Percentiles rank a stretch among this genome's conserved stretches.
phyloP scores from a whole-genome alignment of 2,797 vertebrate species.

The Takifugu ocellatus region DNA sequence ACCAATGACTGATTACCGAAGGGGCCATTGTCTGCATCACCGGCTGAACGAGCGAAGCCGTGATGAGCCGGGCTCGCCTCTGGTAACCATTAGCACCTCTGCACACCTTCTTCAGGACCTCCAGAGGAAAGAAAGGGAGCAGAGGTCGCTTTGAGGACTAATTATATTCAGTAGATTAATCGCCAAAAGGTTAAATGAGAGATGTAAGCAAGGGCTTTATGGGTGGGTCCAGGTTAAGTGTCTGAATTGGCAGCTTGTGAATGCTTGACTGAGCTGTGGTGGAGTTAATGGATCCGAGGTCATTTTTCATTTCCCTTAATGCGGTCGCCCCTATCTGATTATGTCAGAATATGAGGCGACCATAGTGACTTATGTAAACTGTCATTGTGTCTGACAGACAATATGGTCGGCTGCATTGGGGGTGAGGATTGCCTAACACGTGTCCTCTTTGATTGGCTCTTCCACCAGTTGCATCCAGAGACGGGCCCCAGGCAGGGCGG shows the following conservation, averaged over 20 bases:
- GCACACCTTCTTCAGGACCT: constrained; percentile 53
- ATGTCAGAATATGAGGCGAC: constrained; percentile 18
- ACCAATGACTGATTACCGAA: constrained; percentile 64
- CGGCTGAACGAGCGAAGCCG: constrained; percentile 47
- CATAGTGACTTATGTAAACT: constrained; percentile 29
- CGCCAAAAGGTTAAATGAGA: constrained; percentile 52
- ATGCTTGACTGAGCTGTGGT: constrained; percentile 57
- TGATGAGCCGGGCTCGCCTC: constrained; percentile 56
- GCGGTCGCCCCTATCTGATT: constrained; percentile 36
- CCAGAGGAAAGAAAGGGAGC: constrained; percentile 28
- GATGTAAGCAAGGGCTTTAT: constrained; percentile 33
- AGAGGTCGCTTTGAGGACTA: constrained; percentile 50
- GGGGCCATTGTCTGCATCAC: constrained; percentile 56
- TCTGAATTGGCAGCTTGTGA: constrained; percentile 47
- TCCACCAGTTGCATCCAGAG: constrained; percentile 84
- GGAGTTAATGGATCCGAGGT: constrained; percentile 45
- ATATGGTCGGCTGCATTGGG: constrained; percentile 13
- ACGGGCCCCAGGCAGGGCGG: constrained; percentile 94
- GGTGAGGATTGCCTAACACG: constrained; percentile 17
- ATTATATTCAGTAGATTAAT: constrained; percentile 65
- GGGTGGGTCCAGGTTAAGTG: constrained; percentile 56
- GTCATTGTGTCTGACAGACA: constrained; percentile 18
- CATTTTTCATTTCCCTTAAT: constrained; percentile 56
- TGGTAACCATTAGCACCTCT: constrained; percentile 66
- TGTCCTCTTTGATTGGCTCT: constrained; percentile 24